Evolutionary conservation across 2,888 invertebrate species (phyloP).

Genomic region (Watsonalla cultraria): DNA sequence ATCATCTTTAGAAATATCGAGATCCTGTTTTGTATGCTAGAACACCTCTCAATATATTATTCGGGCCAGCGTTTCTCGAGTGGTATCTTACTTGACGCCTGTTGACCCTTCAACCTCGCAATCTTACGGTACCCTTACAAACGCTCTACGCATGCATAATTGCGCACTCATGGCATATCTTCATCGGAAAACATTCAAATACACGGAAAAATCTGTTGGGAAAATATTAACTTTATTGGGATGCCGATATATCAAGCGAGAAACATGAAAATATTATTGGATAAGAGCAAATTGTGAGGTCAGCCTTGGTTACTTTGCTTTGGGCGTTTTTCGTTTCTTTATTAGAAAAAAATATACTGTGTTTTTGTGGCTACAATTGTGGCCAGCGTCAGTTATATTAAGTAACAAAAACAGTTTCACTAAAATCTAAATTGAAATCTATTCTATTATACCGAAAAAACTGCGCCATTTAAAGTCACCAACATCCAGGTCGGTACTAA

Average conservation of each 20-base stretch:
- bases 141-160: slow-evolving; percentile 60
- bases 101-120: slow-evolving; percentile 58
- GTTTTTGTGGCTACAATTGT: neutral
- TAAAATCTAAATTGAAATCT: neutral
- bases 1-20: slow-evolving; percentile 28
- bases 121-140: slow-evolving; percentile 48
- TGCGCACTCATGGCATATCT: slow-evolving; percentile 34
- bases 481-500: neutral
- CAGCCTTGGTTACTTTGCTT: neutral
- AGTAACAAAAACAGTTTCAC: neutral
- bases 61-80: slow-evolving; percentile 38
- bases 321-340: no score
- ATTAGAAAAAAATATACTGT: no score
- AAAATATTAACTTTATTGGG: slow-evolving; percentile 1
- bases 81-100: slow-evolving; percentile 43
- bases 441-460: neutral
- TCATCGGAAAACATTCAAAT: slow-evolving; percentile 31
- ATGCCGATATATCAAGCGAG: slow-evolving; percentile 1
- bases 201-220: slow-evolving; percentile 14
- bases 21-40: slow-evolving; percentile 43
- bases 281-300: neutral
- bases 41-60: slow-evolving; percentile 50
- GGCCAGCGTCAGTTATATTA: neutral
- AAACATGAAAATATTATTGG: neutral
- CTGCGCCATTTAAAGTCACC: no score